A percentile compares a stretch with the other conserved stretches of the same genome.
These are phyloP conservation scores for Deroptyus accipitrinus DNA, from an alignment of 2,113 vertebrate species.

Conservation along the genomic window DNA sequence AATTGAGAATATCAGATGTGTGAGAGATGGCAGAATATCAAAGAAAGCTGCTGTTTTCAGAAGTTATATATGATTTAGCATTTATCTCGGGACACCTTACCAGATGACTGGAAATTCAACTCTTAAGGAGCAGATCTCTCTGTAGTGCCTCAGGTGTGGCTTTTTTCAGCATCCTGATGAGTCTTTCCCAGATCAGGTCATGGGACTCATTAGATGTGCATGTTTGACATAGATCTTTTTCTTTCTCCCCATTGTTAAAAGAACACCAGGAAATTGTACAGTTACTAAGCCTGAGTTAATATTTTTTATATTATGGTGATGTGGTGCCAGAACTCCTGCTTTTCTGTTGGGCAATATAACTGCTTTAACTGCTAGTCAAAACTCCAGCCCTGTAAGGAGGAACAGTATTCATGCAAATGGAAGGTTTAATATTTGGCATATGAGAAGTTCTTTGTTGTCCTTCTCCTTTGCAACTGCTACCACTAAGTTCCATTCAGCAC, in stretches of 20 bases:
- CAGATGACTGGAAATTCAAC: neutral
- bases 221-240: constrained; percentile 30
- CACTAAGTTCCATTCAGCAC: neutral
- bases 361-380: constrained; percentile 16
- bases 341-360: constrained; percentile 27
- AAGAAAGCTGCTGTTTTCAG: neutral
- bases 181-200: constrained; percentile 24
- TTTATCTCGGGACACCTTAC: neutral
- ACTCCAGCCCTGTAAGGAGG: neutral
- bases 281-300: constrained; percentile 52
- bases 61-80: neutral
- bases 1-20: neutral
- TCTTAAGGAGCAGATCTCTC: neutral
- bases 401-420: neutral
- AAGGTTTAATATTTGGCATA: constrained; percentile 15
- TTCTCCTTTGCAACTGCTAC: neutral
- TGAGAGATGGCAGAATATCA: neutral
- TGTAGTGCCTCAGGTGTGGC: neutral
- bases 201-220: constrained; percentile 32
- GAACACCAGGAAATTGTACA: constrained; percentile 53
- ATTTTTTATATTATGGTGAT: constrained; percentile 17
- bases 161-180: constrained; percentile 16
- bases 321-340: constrained; percentile 29
- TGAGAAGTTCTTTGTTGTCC: neutral
- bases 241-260: constrained; percentile 36